Conservation (phyloP, 2,113 vertebrate species). For the Heterocephalus glaber region DNA sequence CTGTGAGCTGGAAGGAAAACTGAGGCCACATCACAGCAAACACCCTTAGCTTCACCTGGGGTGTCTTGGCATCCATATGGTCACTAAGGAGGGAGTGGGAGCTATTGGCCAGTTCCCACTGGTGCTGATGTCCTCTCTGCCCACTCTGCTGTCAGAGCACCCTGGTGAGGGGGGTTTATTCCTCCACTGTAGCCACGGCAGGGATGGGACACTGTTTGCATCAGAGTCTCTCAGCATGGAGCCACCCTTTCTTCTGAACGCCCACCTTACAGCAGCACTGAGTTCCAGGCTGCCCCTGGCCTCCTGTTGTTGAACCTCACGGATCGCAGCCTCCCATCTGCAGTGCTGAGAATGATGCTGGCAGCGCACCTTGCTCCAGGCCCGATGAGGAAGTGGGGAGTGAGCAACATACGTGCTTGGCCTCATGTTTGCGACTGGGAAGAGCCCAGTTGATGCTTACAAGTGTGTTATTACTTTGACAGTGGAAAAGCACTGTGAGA, state of each 20-base stretch:
- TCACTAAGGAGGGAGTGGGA: background rate
- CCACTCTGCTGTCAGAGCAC: background rate
- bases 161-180: background rate
- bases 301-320: background rate
- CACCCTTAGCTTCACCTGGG: background rate
- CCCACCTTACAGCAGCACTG: background rate
- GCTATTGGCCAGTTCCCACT: background rate
- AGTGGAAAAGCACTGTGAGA: background rate
- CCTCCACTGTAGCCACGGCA: background rate
- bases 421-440: background rate
- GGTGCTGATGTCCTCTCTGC: background rate
- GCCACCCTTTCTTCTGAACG: background rate
- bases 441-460: background rate
- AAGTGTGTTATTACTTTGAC: background rate
- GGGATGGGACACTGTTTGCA: background rate
- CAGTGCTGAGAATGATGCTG: background rate
- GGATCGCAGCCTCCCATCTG: background rate
- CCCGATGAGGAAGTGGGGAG: background rate
- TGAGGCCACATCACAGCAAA: background rate
- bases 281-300: background rate
- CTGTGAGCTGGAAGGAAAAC: background rate
- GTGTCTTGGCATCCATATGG: background rate
- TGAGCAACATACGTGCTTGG: background rate
- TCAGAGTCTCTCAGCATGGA: accelerated
- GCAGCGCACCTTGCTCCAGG: background rate